A percentile compares a stretch with the other conserved stretches of the same genome.
Conservation (phyloP, 2,797 vertebrate species). For the Hydrophis major region DNA sequence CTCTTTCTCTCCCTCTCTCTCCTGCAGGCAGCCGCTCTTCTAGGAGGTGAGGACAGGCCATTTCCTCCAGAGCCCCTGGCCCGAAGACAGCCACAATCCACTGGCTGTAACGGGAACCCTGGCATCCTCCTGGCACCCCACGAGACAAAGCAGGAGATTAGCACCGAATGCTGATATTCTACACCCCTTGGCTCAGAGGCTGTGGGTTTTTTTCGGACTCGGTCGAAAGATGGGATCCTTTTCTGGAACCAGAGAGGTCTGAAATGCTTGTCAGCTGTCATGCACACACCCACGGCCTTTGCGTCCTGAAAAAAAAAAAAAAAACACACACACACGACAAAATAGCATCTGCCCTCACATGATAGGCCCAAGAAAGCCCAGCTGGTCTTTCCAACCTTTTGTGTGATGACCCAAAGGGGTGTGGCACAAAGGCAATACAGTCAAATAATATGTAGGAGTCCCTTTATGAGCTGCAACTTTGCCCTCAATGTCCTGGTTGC, state of each 20-base stretch:
- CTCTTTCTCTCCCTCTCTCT: conserved; percentile 43
- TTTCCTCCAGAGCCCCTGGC: conserved; percentile 70
- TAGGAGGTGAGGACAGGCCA: conserved; percentile 82
- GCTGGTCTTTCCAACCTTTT: not conserved
- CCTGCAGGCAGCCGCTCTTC: conserved; percentile 79
- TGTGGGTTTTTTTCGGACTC: not conserved
- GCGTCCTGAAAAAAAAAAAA: not conserved
- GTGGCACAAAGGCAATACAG: too few species aligned
- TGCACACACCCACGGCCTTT: not conserved
- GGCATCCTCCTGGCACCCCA: not conserved
- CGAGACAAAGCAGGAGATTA: conserved; percentile 1
- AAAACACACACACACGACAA: not conserved
- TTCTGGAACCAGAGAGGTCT: not conserved
- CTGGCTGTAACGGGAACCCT: conserved; percentile 76
- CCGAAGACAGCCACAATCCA: conserved; percentile 60
- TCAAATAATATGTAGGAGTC: too few species aligned
- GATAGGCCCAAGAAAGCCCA: not conserved
- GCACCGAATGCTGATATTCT: accelerated
- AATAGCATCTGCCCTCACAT: not conserved
- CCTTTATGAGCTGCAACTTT: too few species aligned
- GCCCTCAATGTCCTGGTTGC: too few species aligned
- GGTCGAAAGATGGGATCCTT: conserved; percentile 32
- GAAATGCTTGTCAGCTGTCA: not conserved
- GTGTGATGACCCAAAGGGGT: not conserved
- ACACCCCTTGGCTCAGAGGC: not conserved